Evolutionary conservation across 1,140 invertebrate species (phyloP).

Genomic region (Bombus ignitus): DNA sequence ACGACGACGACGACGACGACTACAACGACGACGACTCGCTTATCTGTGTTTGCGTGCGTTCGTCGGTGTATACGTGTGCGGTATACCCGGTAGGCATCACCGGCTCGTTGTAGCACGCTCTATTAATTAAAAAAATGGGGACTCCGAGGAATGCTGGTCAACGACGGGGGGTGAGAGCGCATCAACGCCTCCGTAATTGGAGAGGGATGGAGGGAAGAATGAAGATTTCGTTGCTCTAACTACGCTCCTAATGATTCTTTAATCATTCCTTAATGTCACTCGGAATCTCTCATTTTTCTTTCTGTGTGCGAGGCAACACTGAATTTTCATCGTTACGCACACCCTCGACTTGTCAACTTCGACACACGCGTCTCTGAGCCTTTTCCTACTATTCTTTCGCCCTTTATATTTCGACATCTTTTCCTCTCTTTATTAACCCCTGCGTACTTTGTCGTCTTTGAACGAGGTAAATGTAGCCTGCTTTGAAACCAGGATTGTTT

Average conservation of each 20-base stretch:
- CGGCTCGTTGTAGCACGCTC: conserved; percentile 61
- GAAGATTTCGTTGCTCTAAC: conserved; percentile 53
- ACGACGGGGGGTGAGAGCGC: conserved; percentile 44
- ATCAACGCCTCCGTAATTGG: conserved; percentile 62
- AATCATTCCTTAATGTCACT: conserved; percentile 49
- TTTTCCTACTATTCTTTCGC: background rate
- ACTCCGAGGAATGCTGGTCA: conserved; percentile 63
- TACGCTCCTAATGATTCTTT: conserved; percentile 53
- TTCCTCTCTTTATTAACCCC: no score
- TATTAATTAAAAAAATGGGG: conserved; percentile 71
- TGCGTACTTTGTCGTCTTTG: no score
- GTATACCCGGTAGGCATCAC: conserved; percentile 51
- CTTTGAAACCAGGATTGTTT: background rate
- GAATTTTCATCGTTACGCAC: background rate
- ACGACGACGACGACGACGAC: background rate
- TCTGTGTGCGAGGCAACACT: background rate
- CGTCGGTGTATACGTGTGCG: conserved; percentile 7
- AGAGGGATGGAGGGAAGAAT: conserved; percentile 37
- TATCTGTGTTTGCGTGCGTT: conserved; percentile 2
- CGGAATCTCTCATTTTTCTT: background rate
- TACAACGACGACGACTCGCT: background rate
- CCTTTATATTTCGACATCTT: background rate
- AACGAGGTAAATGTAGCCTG: no score
- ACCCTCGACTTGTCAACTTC: background rate
- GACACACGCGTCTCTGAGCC: background rate